Base-by-base conservation (phyloP, 2,797 vertebrate genomes). In the Acipenser ruthenus region DNA sequence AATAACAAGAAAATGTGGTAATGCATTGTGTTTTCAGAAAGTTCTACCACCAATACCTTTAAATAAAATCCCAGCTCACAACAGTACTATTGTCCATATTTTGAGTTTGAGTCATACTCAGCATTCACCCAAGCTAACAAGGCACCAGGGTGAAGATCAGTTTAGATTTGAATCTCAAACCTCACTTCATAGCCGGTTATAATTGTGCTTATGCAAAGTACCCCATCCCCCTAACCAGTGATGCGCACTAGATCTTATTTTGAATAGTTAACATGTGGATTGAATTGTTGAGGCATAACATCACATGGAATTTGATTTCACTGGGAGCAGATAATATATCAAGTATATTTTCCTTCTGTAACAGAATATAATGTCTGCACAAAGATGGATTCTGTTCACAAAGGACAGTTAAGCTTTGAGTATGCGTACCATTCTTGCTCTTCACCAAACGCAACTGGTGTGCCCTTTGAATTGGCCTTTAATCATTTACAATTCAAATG, bases 221-320 rank as follows among this genome's bases (percentile, higher is more conserved):
- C 5, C 5, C 37, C 37, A 37, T 37, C 37, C 37, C 23, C 55
- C 48, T 62, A 80, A 74, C 76, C 77, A 81, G 77, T 81, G 76
- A 81, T 82, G 80, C 83, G 77, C 75, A 70, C 3, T 63, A 72
- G 72, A 75, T 78, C 79, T 77, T 79, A 79, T 82, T 75, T 76
- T 80, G 77, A 71, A 80, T 80, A 77, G 80, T 66, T 59, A 74
- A 82, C 82, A 84, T 78, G 75, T 80, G 83, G 78, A 79, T 80
- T 71, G 74, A 70, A 80, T 87, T 77, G 75, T 78, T 84, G 71
- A 77, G 79, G 77, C 79, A 79, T 72, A 71, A 77, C 73, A 79
- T 78, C 80, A 78, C 72, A 74, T 78, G 73, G 74, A 76, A 81
- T 74, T 74, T 77, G 77, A 82, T 82, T 84, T 86, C 74, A 66